These are phyloP conservation scores for Perognathus longimembris DNA, from an alignment of 2,113 vertebrate species.

Conservation along the genomic window DNA sequence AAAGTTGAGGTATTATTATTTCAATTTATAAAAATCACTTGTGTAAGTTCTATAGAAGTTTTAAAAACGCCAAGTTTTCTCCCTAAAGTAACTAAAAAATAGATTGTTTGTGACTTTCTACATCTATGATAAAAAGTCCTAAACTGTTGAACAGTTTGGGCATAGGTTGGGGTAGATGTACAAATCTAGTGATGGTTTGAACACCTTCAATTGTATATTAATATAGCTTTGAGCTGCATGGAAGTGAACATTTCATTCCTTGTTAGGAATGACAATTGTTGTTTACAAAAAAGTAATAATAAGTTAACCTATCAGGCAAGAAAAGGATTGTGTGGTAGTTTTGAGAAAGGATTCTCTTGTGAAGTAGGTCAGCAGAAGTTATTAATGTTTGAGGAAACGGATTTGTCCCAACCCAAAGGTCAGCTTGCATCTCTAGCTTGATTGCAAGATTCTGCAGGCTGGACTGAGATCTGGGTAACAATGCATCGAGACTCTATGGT, in stretches of 20 bases:
- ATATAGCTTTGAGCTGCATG: not conserved
- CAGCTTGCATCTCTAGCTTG: not conserved
- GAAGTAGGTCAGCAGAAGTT: not conserved
- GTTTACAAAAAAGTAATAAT: not conserved
- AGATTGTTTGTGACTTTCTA: conserved; percentile 94
- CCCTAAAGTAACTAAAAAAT: conserved; percentile 95
- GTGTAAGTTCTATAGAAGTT: conserved; percentile 89
- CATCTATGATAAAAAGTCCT: conserved; percentile 93
- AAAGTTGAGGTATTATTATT: conserved; percentile 90
- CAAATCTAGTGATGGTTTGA: too few species aligned
- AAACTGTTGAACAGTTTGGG: conserved; percentile 93
- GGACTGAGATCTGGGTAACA: not conserved
- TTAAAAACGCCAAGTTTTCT: conserved; percentile 91
- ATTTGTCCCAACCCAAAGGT: not conserved
- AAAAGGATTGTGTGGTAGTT: not conserved
- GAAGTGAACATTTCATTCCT: not conserved
- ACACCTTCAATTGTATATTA: not conserved
- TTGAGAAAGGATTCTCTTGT: not conserved
- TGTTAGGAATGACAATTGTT: not conserved
- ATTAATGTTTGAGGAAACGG: not conserved
- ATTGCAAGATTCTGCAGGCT: not conserved
- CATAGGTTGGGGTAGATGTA: conserved; percentile 81
- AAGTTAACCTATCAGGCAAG: not conserved
- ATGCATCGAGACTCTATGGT: not conserved
- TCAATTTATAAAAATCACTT: conserved; percentile 93